Base-by-base conservation (phyloP, 2,888 invertebrate species). In the Subacronicta megacephala region DNA sequence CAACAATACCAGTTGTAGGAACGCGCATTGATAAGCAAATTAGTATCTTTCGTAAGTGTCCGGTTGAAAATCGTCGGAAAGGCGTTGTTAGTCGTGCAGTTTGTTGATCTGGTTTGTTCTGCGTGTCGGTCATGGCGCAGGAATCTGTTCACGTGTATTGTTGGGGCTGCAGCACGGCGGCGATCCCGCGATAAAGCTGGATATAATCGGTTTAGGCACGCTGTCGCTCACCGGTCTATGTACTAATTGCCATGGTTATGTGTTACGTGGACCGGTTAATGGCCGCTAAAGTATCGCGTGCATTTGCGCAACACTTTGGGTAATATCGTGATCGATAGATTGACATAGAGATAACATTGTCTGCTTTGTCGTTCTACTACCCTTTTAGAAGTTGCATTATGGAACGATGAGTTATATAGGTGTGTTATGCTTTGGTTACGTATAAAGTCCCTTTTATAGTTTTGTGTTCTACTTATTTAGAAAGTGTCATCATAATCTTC, bases 161-260 rank as follows among this genome's bases (percentile, higher is more conserved):
- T 89, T 85, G 77, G 80, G 71, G 71, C 68, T 65, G 78, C 78
- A 72, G 76, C 70, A 63, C 63, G 77, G 71, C 75, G 75, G 83
- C 77, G 85, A 86, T 90, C 81, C 87, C 77, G 82, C 83, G 90
- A 90, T 90, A 90, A 86, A 85, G 83, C 86, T 81, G 81, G 81
- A 79, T 82, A 84, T 92, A 92, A 93, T 90, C 90, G 85, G 84
- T 86, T 93, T 90, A 89, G 87, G 84, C 84, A 88, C 89, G 90
- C 89, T 89, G 90, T 92, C 90, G 88, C 87, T 93, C 90, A 91
- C 83, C 69, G 81, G 83, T 81, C 87, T 87, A 87, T 87, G 87
- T 87, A 86, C 90, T 92, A 91, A 93, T 92, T 91, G 90, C 88
- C 81, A 82, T 81, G 85, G 84, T 81, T 87, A 84, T 89, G 83